These are phyloP conservation scores for Tethya wilhelma DNA, from an alignment of 37 sponge, comb jelly and placozoan species.

Conservation along the genomic window DNA sequence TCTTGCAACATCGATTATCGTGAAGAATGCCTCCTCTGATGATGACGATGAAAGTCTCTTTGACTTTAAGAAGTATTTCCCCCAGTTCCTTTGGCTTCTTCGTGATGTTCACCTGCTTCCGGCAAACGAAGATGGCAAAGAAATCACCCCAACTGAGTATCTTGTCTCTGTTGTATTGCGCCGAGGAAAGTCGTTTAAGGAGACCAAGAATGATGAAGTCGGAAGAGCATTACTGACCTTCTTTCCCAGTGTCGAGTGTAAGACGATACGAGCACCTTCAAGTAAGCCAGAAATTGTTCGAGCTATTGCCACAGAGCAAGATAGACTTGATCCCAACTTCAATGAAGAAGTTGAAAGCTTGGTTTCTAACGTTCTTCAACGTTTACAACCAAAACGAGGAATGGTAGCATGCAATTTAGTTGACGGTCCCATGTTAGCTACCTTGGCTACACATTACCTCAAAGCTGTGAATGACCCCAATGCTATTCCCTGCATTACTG, in stretches of 20 bases:
- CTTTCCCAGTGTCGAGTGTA: slow-evolving; percentile 42
- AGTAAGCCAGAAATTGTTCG: slow-evolving; percentile 7
- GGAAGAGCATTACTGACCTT: neutral
- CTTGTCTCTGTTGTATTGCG: too few relatives aligned
- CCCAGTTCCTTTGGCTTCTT: slow-evolving; percentile 52
- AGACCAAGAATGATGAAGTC: slow-evolving; percentile 15
- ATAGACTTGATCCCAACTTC: slow-evolving; percentile 16
- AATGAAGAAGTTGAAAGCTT: slow-evolving; percentile 1
- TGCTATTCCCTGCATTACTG: slow-evolving; percentile 25
- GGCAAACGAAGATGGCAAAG: neutral
- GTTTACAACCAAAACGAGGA: slow-evolving; percentile 23
- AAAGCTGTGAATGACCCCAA: slow-evolving; percentile 46
- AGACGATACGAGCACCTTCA: slow-evolving; percentile 21
- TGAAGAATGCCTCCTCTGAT: neutral
- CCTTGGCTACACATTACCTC: slow-evolving; percentile 7
- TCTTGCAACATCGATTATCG: slow-evolving; percentile 19
- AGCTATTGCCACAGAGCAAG: slow-evolving; percentile 4
- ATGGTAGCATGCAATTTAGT: neutral
- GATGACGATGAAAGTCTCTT: neutral
- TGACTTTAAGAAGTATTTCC: slow-evolving; percentile 33
- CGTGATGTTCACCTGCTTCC: slow-evolving; percentile 30
- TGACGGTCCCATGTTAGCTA: slow-evolving; percentile 27
- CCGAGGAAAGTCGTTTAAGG: neutral
- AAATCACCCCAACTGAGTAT: slow-evolving; percentile 34
- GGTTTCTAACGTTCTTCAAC: neutral